Evolutionary conservation across 2,797 vertebrate genomes (phyloP), one percentile per base, ranked within the genome.

Genomic region (Neosilurus hyrtlii): DNA sequence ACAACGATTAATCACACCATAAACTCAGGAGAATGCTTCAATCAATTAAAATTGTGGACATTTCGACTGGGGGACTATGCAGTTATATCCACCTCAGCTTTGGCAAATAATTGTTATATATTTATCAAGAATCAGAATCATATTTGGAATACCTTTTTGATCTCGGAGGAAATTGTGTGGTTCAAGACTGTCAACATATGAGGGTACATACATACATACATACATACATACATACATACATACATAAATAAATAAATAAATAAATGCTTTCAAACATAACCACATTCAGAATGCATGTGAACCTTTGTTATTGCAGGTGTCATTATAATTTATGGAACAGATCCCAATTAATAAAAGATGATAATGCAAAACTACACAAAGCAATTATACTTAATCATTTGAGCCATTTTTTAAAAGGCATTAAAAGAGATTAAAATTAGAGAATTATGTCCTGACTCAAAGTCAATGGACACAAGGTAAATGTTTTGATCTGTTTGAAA

Each of bases 401-500:
- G 11, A 52, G 12, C 4, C 22, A 70, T n/a, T 18, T 30, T 43
- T 9, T 22, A 63, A 7, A 71, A 63, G 59, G 26, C 49, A 14
- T 43, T 43, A 37, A 15, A 43, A 79, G 18, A 16, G n/a, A 67
- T 52, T 24, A 52, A 43, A 43, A 10, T 43, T 83, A 51, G 15
- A 72, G 24, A 67, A 52, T 3, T 63, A n/a, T 35, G 30, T 79
- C 43, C 62, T 67, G 26, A 30, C 22, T 20, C 77, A n/a, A 49
- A 56, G 16, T 16, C 73, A 70, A 37, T 77, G 18, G 61, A 65
- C 63, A 51, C n/a, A 73, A 0, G 12, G 30, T n/a, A 49, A n/a
- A 49, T 71, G 68, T 71, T 71, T 78, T 81, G 79, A 82, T n/a
- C n/a, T 8, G 22, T 70, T 37, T 86, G 68, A 76, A 80, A 70